phyloP scores from a whole-genome alignment of 2,888 invertebrate species.

The Cosmia trapezina region DNA sequence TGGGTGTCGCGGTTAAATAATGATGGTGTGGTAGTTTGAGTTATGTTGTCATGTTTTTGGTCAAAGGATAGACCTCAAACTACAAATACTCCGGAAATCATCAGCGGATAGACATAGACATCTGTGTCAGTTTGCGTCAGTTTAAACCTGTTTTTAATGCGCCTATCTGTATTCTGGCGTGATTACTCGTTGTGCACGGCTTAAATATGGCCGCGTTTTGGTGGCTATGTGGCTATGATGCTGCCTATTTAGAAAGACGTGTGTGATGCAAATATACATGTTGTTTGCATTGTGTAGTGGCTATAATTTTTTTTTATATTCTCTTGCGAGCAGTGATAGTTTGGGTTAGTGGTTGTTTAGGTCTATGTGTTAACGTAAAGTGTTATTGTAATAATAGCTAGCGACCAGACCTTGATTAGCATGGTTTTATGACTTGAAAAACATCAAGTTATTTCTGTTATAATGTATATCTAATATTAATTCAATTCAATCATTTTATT shows the following conservation, averaged over 20 bases:
- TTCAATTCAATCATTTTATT: too few relatives aligned
- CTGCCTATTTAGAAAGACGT: conserved; percentile 49
- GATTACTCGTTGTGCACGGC: conserved; percentile 36
- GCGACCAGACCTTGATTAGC: too few relatives aligned
- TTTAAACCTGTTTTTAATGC: conserved; percentile 55
- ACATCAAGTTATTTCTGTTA: too few relatives aligned
- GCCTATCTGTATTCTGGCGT: conserved; percentile 59
- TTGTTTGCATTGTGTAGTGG: conserved; percentile 4
- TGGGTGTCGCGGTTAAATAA: conserved; percentile 44
- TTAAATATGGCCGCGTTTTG: conserved; percentile 33
- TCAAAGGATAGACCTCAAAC: background rate
- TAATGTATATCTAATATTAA: too few relatives aligned
- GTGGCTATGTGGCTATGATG: conserved; percentile 18
- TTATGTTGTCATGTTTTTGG: conserved; percentile 2
- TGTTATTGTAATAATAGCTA: background rate
- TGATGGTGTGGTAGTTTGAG: conserved; percentile 23
- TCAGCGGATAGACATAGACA: conserved; percentile 7
- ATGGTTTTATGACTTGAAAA: too few relatives aligned
- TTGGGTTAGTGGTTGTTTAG: background rate
- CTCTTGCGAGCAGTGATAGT: background rate
- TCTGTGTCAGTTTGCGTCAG: conserved; percentile 28
- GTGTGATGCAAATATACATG: conserved; percentile 23
- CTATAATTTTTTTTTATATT: too few relatives aligned
- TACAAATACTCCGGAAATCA: background rate
- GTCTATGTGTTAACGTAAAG: background rate